Conservation (phyloP, 1,140 invertebrate genomes). For the Meloidogyne chitwoodi region DNA sequence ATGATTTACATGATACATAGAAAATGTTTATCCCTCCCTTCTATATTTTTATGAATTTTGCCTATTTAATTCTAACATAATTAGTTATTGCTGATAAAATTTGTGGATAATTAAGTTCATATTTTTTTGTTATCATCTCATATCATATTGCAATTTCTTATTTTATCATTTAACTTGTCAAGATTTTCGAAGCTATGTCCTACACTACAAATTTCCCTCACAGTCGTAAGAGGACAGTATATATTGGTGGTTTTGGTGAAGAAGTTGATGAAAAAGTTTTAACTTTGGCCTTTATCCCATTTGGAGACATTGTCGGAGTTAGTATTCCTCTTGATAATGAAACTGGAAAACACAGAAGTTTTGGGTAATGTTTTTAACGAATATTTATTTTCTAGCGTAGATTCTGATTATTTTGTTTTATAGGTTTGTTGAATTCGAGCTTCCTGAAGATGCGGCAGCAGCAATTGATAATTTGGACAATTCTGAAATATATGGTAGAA, state of each 20-base stretch:
- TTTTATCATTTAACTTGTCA: not conserved
- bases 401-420: constrained; percentile 68
- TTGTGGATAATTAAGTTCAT: not conserved
- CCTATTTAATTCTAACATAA: not conserved
- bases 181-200: constrained; percentile 8
- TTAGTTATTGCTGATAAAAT: not conserved
- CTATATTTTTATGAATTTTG: not conserved
- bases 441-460: constrained; percentile 78
- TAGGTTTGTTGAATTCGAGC: constrained; percentile 91
- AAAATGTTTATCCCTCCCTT: not conserved
- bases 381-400: not conserved
- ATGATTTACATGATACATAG: constrained; percentile 31
- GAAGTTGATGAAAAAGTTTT: constrained; percentile 93
- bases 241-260: constrained; percentile 81
- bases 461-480: constrained; percentile 99
- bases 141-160: too few species aligned
- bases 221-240: constrained; percentile 54
- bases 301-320: constrained; percentile 92
- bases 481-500: constrained; percentile 91
- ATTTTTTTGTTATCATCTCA: not conserved
- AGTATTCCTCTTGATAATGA: constrained; percentile 98
- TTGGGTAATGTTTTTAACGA: constrained; percentile 40
- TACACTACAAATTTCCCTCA: constrained; percentile 53
- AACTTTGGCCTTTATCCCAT: constrained; percentile 92
- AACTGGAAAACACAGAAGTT: constrained; percentile 63